Conservation (phyloP, 1,140 invertebrate genomes). For the Achatina immaculata region DNA sequence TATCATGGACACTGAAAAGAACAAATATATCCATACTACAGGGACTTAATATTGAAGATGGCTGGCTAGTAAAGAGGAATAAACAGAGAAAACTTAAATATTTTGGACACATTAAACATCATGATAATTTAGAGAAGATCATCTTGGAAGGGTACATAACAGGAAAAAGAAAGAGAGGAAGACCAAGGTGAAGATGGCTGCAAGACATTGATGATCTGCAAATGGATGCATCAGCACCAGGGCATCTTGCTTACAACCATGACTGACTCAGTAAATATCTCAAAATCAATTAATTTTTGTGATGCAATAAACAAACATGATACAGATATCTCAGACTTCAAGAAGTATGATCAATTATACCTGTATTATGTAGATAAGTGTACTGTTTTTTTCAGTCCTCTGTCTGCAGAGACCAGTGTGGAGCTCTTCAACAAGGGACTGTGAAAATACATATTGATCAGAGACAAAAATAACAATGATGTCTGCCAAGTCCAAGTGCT, state of each 20-base stretch:
- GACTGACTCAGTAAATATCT: background rate
- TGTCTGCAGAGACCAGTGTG: constrained; percentile 51
- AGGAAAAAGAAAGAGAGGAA: too few species aligned
- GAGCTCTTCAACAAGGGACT: constrained; percentile 48
- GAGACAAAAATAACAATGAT: constrained; percentile 51
- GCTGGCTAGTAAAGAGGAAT: too few species aligned
- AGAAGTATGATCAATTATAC: background rate
- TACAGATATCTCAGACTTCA: background rate
- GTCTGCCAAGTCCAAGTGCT: constrained; percentile 44
- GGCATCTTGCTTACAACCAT: background rate
- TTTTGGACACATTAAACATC: too few species aligned
- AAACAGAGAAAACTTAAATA: too few species aligned
- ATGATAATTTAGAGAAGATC: too few species aligned
- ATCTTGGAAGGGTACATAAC: too few species aligned
- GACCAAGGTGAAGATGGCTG: too few species aligned
- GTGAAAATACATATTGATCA: constrained; percentile 44
- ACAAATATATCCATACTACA: too few species aligned
- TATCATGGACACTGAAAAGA: too few species aligned
- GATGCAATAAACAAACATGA: background rate
- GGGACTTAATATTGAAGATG: too few species aligned
- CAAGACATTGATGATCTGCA: background rate
- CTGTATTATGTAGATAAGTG: constrained; percentile 18
- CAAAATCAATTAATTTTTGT: background rate
- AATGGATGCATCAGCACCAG: background rate
- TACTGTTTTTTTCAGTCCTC: constrained; percentile 33